Evolutionary conservation across 1,140 invertebrate species (phyloP).

Genomic region (Coenobita brevimanus): DNA sequence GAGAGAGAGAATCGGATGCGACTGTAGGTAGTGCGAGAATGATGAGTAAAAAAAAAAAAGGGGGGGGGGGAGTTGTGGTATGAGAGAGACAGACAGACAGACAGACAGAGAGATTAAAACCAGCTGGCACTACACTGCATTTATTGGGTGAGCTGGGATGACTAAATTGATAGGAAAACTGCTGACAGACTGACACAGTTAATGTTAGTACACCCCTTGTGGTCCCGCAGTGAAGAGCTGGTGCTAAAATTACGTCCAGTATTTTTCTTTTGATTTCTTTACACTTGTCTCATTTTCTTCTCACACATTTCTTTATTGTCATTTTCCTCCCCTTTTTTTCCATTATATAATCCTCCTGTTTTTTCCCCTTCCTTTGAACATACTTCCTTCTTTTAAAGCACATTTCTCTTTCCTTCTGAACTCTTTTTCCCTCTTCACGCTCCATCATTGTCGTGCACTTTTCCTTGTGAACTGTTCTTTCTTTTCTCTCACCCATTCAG

Average conservation of each 20-base stretch:
- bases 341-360: background rate
- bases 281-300: background rate
- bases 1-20: background rate
- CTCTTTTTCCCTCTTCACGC: too few species aligned
- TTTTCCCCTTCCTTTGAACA: background rate
- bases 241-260: background rate
- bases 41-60: background rate
- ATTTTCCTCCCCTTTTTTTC: background rate
- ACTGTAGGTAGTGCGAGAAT: background rate
- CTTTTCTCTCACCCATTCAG: too few species aligned
- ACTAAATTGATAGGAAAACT: background rate
- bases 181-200: too few species aligned
- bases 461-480: too few species aligned
- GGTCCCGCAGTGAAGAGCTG: background rate
- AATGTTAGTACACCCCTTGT: background rate
- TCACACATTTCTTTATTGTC: background rate
- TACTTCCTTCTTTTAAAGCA: background rate
- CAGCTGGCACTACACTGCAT: too few species aligned
- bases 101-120: constrained; percentile 4
- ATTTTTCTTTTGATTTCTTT: background rate
- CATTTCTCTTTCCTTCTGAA: background rate
- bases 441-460: too few species aligned
- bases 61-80: constrained; percentile 1
- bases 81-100: constrained; percentile 15
- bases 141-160: background rate